Evolutionary conservation across 2,113 vertebrate species (phyloP).

Genomic region (Manacus vitellinus): DNA sequence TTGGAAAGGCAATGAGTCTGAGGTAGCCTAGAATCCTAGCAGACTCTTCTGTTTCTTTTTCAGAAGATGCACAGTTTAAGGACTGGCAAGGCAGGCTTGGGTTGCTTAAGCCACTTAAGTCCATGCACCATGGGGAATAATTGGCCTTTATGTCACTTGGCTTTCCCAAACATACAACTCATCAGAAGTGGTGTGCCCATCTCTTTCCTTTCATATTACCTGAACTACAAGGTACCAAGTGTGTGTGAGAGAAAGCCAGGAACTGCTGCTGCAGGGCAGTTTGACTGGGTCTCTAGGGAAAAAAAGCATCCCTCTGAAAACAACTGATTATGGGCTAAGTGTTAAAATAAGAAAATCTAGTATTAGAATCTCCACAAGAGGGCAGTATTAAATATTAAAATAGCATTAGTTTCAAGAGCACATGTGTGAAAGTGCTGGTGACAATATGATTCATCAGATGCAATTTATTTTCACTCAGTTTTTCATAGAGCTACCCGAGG

Average conservation of each 20-base stretch:
- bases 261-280: background rate
- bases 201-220: background rate
- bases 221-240: background rate
- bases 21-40: background rate
- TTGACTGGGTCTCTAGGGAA: background rate
- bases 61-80: background rate
- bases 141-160: background rate
- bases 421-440: background rate
- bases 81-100: background rate
- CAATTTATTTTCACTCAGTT: background rate
- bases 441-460: background rate
- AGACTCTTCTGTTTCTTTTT: background rate
- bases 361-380: background rate
- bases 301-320: background rate
- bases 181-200: background rate
- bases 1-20: background rate
- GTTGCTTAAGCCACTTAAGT: background rate
- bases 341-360: background rate
- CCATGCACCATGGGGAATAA: background rate
- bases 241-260: fast-evolving
- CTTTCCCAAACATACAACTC: background rate
- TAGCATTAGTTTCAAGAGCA: background rate
- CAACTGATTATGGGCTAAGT: background rate
- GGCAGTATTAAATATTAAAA: background rate
- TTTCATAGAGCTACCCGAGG: background rate